Base-by-base conservation (phyloP, 2,113 vertebrate species). In the Otis tarda region DNA sequence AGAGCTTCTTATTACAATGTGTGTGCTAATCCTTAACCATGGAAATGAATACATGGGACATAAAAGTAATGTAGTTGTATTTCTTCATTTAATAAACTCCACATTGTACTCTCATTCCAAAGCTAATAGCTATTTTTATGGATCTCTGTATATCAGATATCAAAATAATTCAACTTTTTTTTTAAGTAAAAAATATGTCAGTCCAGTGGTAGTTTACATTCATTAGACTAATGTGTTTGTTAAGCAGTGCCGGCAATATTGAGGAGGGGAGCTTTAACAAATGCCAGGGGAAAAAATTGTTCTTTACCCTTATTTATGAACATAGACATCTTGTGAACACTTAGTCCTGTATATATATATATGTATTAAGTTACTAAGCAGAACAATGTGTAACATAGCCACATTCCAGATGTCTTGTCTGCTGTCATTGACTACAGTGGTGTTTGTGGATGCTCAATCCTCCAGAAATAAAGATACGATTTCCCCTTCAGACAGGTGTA, bases 1-100 rank as follows among this genome's bases (percentile, higher is more conserved):
- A 98, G 95, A 96, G 95, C 94, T 97, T 97, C 95, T 98, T 97
- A 98, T 96, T 97, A 96, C 73, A 96, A 94, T 95, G 82, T 95
- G 96, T 39, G 57, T 43, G 86, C 95, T 97, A 97, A 98, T 98
- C 93, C 96, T 98, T 97, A 94, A 93, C 96, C 39, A 75, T 90
- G 83, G 82, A 98, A 97, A 98, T 95, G 49, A 97, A 97, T 94
- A 87, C 28, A 83, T 0, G 3, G 89, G 94, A 86, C 95, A 96
- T 96, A 91, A 93, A 97, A 97, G 83, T 96, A 97, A 97, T 87
- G 37, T 65, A 96, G 93, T 81, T 97, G 92, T 86, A 97, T 96
- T 97, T 95, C 87, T 96, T 97, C 95, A 75, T 85, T 97, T 95
- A 97, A 96, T 94, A 96, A 95, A 95, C 55, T 87, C 47, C 41